A percentile compares a stretch with the other conserved stretches of the same genome.
Evolutionary conservation across 1,140 invertebrate species (phyloP).

Genomic region (Propsilocerus akamusi): DNA sequence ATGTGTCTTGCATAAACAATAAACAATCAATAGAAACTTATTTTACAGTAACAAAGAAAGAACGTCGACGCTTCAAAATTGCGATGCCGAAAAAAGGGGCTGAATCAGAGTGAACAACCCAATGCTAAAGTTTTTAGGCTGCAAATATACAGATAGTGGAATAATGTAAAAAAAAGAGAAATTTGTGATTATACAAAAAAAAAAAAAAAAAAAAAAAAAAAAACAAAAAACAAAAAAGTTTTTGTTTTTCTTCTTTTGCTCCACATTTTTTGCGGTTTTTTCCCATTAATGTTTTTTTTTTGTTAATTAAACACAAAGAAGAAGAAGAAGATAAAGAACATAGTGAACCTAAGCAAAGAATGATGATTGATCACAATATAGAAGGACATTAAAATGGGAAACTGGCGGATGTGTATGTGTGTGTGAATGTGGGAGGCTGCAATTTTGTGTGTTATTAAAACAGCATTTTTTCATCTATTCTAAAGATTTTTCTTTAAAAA

Average conservation of each 20-base stretch:
- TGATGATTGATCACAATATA: too few relatives aligned
- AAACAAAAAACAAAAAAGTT: background rate
- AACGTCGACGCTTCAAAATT: too few relatives aligned
- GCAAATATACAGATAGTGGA: background rate
- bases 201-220: background rate
- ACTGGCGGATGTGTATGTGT: too few relatives aligned
- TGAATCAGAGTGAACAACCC: background rate
- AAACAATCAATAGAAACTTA: too few relatives aligned
- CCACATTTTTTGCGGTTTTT: background rate
- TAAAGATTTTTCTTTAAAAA: too few relatives aligned
- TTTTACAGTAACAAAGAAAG: too few relatives aligned
- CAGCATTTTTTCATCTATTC: too few relatives aligned
- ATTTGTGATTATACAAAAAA: background rate
- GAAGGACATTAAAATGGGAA: too few relatives aligned
- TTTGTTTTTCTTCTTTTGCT: background rate
- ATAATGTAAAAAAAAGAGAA: background rate
- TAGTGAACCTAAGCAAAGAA: too few relatives aligned
- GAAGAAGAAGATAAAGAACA: background rate
- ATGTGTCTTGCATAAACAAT: too few relatives aligned
- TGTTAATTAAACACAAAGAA: background rate
- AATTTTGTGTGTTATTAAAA: too few relatives aligned
- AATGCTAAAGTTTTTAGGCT: background rate
- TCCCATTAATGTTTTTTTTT: background rate
- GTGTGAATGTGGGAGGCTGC: too few relatives aligned
- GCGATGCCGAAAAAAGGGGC: background rate